Evolutionary conservation across 1,140 invertebrate genomes (phyloP).

Genomic region (Holcopasites calliopsidis): DNA sequence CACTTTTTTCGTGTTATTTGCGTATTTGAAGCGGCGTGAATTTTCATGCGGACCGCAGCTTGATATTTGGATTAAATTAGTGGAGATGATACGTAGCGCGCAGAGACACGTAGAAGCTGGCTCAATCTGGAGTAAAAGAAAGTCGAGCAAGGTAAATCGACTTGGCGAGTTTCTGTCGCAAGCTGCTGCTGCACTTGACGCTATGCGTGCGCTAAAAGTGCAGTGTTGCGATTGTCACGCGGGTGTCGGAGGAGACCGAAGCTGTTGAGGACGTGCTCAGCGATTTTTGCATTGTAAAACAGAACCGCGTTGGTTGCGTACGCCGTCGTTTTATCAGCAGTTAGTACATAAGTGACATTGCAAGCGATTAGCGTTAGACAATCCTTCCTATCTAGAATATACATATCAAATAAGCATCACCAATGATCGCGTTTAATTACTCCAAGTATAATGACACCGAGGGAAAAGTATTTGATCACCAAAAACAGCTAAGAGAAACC

Average conservation of each 20-base stretch:
- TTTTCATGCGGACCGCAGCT: no score
- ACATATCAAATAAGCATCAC: no score
- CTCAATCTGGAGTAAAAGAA: background rate
- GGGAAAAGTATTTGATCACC: no score
- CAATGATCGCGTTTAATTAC: no score
- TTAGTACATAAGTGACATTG: background rate
- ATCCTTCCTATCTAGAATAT: background rate
- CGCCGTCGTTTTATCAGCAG: background rate
- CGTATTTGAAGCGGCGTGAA: no score
- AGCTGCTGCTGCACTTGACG: background rate
- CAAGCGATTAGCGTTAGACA: background rate
- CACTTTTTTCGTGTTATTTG: no score
- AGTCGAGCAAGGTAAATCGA: background rate
- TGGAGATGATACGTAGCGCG: no score
- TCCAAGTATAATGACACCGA: no score
- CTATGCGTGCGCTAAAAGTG: background rate
- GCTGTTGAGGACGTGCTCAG: background rate
- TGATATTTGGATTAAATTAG: no score
- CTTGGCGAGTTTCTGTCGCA: background rate
- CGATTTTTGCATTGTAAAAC: background rate
- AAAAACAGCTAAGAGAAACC: no score
- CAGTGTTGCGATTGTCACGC: constrained; percentile 6
- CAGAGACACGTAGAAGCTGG: background rate
- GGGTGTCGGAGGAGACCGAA: background rate
- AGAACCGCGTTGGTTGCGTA: background rate